Base-by-base conservation (phyloP, 2,113 vertebrate species). In the Pelobates fuscus region DNA sequence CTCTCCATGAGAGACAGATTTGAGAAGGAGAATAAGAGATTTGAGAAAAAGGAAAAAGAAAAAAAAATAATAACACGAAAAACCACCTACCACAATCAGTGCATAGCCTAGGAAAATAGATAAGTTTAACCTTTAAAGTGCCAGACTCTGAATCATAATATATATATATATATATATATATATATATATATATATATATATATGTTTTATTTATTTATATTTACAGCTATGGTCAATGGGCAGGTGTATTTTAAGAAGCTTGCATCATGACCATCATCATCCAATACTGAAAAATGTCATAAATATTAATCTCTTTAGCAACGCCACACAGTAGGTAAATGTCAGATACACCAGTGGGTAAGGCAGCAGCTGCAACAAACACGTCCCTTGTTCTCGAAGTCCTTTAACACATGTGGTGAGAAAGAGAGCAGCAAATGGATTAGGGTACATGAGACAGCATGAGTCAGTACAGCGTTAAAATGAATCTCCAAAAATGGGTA, bases 231-330 rank as follows among this genome's bases (percentile, higher is more conserved):
- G 32, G 10, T 10, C 32, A 37, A 37, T 37, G 32, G 32, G 10
- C 32, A 6, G 32, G 88, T 83, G 84, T 83, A 29, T 32, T 46
- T 46, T 5, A 84, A 87, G 79, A 80, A 86, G 82, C 77, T 74
- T 60, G 77, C 27, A 79, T 77, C 5, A 37, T 37, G 58, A 63
- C 60, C 27, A 79, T 77, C 5, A 37, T 37, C 61, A 63, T 63
- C 58, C 65, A 77, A 61, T 63, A 83, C 79, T 81, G 82, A 79
- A 84, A 88, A 82, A 46, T 32, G 60, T 23, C 26, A 82, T 80
- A 84, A 87, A 85, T 86, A 85, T 92, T 89, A 88, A 86, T 86
- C 88, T 87, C 89, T 91, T 89, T 91, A 90, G 91, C 91, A 92
- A 91, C 91, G 90, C 85, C 79, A 77, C 87, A 80, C 89, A 82